Evolutionary conservation across 2,888 invertebrate genomes (phyloP).

Genomic region (Anaspis maculata): DNA sequence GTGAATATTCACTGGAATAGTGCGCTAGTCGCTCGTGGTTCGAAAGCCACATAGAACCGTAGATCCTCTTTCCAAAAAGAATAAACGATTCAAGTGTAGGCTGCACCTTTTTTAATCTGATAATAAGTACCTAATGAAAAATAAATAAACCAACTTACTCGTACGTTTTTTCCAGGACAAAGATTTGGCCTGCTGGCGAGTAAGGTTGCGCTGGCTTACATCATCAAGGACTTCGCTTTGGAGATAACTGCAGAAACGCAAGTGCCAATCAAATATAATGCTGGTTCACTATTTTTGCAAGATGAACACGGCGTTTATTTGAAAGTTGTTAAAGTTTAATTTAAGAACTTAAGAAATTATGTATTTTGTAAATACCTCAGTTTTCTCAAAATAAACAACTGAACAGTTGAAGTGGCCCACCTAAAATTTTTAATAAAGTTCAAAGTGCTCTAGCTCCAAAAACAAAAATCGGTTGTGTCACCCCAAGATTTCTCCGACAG

Average conservation of each 20-base stretch:
- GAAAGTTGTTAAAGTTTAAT: conserved; percentile 1
- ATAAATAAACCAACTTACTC: not conserved
- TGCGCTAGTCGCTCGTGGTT: no score
- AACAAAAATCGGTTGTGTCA: no score
- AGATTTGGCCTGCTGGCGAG: conserved; percentile 6
- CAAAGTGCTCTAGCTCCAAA: no score
- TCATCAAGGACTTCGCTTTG: conserved; percentile 4
- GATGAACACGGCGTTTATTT: conserved; percentile 2
- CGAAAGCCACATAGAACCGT: no score
- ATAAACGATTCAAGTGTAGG: not conserved
- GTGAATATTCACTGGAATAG: no score
- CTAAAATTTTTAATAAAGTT: no score
- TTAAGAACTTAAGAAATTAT: no score
- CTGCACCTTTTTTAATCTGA: not conserved
- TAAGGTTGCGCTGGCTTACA: conserved; percentile 5
- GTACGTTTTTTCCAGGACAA: conserved; percentile 3
- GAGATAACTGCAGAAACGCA: conserved; percentile 1
- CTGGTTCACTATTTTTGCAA: conserved; percentile 6
- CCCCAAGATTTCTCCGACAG: no score
- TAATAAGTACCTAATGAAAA: not conserved
- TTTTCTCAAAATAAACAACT: no score
- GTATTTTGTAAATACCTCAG: no score
- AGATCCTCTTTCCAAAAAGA: no score
- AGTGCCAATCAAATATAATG: not conserved
- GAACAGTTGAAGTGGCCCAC: no score